Base-by-base conservation (phyloP, 2,888 invertebrate species). In the Pasiphila rectangulata region DNA sequence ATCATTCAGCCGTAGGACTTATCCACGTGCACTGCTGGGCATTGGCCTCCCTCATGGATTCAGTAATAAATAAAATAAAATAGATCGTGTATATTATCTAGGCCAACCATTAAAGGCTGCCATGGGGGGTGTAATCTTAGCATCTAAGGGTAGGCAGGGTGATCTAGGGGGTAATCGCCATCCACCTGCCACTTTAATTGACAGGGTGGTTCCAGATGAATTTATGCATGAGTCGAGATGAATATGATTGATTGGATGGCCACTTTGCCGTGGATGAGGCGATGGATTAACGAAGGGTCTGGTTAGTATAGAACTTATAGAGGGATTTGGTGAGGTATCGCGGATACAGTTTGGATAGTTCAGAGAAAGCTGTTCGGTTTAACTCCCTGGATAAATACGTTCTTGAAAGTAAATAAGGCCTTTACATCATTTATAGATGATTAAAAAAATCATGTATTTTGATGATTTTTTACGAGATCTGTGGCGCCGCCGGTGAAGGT, bases 201-300 rank as follows among this genome's bases (percentile, higher is more conserved):
- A 13, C 37, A 37, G 36, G 23, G 24, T 5, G 29, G 20, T 4
- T 20, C 7, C 9, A 25, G 15, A 54, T 44, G 43, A 36, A 51
- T 49, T 47, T 55, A 55, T 55, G 51, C 49, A 55, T 55, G 55
- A 44, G 39, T 12, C 29, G 23, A 36, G 44, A 49, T 48, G 48
- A 49, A 49, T 43, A 48, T 44, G 48, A 49, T 49, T 41, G 47
- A 45, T 52, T 48, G 41, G 38, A 38, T 21, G 10, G 21, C 39
- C 39, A 48, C 38, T 43, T 48, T 43, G 48, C 35, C 13, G 21
- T 27, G 10, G 35, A 35, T 34, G 10, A 9, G 27, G n/a, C 12
- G 17, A 10, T 17, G 19, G 17, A 30, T 30, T 17, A 30, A 9
- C 3, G 12, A 25, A 6, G 25, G 12, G 25, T 17, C 16, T 9